These are phyloP conservation scores for Patella pellucida DNA, from an alignment of 2,888 invertebrate genomes.

Conservation along the genomic window DNA sequence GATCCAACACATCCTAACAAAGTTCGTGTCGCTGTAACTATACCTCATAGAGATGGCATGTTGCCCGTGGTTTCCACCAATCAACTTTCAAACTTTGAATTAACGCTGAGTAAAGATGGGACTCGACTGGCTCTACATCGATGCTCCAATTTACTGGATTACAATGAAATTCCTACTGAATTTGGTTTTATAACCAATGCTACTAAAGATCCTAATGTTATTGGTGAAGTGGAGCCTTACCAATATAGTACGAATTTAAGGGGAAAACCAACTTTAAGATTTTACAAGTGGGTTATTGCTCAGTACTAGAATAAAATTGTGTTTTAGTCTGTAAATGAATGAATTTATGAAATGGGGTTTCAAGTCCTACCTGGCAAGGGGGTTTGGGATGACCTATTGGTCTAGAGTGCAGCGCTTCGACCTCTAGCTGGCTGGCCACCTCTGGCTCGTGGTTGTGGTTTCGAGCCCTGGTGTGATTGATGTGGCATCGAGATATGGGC, in stretches of 20 bases:
- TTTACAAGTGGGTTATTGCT: conserved; percentile 62
- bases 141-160: conserved; percentile 69
- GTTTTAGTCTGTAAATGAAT: background rate
- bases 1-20: conserved; percentile 65
- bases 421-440: too few relatives aligned
- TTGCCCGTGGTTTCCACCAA: conserved; percentile 68
- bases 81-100: conserved; percentile 68
- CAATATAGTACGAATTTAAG: conserved; percentile 60
- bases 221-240: conserved; percentile 64
- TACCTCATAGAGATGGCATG: conserved; percentile 71
- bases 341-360: background rate
- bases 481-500: too few relatives aligned
- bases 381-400: too few relatives aligned
- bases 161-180: conserved; percentile 51
- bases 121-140: conserved; percentile 65
- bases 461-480: too few relatives aligned
- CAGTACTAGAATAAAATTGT: background rate
- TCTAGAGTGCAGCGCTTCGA: too few relatives aligned
- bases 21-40: conserved; percentile 61
- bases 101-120: conserved; percentile 66
- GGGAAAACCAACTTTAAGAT: conserved; percentile 57
- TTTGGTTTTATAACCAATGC: conserved; percentile 64
- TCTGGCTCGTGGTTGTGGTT: too few relatives aligned
- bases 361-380: too few relatives aligned
- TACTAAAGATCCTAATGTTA: conserved; percentile 52